Percentiles rank a stretch among this genome's conserved stretches.
These are phyloP conservation scores for Lissocephala sabroskyi DNA, from an alignment of 2,888 invertebrate genomes.

Conservation along the genomic window DNA sequence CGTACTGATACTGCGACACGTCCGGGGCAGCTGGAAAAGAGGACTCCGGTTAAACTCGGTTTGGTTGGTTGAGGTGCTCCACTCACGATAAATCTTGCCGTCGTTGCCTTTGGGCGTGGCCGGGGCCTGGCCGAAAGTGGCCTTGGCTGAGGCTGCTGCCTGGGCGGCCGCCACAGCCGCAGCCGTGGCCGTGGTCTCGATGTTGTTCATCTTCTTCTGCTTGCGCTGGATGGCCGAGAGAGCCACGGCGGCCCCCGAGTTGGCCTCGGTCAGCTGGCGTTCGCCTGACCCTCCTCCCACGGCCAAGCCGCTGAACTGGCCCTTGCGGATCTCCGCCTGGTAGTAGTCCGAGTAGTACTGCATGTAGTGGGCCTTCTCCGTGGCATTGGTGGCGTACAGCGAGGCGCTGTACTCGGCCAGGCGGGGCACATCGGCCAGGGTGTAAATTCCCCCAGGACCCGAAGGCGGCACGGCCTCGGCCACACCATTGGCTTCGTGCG, in stretches of 20 bases:
- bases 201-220: conserved; percentile 68
- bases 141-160: conserved; percentile 63
- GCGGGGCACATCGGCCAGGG: conserved; percentile 80
- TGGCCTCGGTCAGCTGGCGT: conserved; percentile 74
- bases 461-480: conserved; percentile 28
- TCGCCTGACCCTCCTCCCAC: conserved; percentile 32
- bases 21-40: conserved; percentile 80
- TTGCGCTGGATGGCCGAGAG: conserved; percentile 83
- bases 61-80: too few species aligned
- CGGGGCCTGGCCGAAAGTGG: conserved; percentile 64
- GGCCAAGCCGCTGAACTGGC: conserved; percentile 60
- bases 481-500: conserved; percentile 20
- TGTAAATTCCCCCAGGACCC: conserved; percentile 65
- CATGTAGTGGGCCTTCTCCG: conserved; percentile 80
- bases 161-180: conserved; percentile 66
- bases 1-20: conserved; percentile 92
- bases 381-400: conserved; percentile 81
- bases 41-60: too few species aligned
- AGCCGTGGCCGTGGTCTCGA: conserved; percentile 68
- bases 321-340: conserved; percentile 71
- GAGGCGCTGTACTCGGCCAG: conserved; percentile 84
- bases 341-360: conserved; percentile 84
- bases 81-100: conserved; percentile 70
- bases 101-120: conserved; percentile 68
- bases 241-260: conserved; percentile 91